Evolutionary conservation across 2,888 invertebrate genomes (phyloP), one percentile per base, ranked within the genome.

Genomic region (Darwinula stevensoni): DNA sequence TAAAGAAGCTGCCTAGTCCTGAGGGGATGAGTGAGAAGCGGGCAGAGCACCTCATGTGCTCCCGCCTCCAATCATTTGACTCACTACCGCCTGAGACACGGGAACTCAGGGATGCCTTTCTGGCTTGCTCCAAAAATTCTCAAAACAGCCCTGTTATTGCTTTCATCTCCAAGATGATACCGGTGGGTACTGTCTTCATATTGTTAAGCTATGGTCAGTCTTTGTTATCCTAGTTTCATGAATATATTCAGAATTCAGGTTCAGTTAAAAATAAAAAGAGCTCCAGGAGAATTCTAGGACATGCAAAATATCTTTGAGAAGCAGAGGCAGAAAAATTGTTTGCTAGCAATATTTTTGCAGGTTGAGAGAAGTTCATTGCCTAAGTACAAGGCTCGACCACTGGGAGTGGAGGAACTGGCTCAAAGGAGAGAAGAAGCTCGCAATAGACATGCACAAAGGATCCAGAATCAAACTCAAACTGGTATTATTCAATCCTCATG

Each of bases 121-220:
- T 63, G 42, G 59, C 57, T 36, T 84, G 72, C 55, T 63, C 63
- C 50, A n/a, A n/a, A n/a, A 58, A 62, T 36, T 55, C 58, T 37
- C 51, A 57, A 2, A 53, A 63, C 39, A 63, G 59, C 39, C 70
- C 74, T 22, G 54, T 67, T 32, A 67, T 69, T 50, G 67, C 66
- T 38, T 75, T 62, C 57, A 62, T 75, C 42, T 82, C 82, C 0
- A 82, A 88, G 61, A 84, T 91, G 82, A 70, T 76, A 52, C 67
- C 74, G 32, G 63, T 71, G 37, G 34, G 39, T 43, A 4, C 13
- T 15, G 35, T n/a, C n/a, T n/a, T n/a, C n/a, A n/a, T n/a, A n/a
- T n/a, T n/a, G n/a, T n/a, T n/a, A n/a, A n/a, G n/a, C n/a, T n/a
- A n/a, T n/a, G n/a, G n/a, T n/a, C n/a, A n/a, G n/a, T n/a, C n/a